A percentile compares a stretch with the other conserved stretches of the same genome.
These are phyloP conservation scores for Leucopsar rothschildi DNA, from an alignment of 2,113 vertebrate species.

Conservation along the genomic window DNA sequence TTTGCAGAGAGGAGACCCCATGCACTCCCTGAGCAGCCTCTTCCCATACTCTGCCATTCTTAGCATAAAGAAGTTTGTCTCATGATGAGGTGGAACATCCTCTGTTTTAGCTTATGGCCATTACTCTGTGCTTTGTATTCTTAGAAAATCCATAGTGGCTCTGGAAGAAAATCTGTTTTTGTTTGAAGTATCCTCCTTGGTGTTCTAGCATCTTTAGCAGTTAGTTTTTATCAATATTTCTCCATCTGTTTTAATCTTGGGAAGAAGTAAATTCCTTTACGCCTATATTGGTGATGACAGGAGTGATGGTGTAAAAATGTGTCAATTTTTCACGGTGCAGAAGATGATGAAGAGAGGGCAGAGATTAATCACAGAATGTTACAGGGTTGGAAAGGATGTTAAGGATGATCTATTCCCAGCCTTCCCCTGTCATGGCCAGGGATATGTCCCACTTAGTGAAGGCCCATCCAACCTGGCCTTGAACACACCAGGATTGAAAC, in stretches of 20 bases:
- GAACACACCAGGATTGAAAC: no score
- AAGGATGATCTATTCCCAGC: background rate
- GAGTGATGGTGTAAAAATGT: background rate
- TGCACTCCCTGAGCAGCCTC: background rate
- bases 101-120: background rate
- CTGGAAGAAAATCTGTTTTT: background rate
- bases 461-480: background rate
- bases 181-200: background rate
- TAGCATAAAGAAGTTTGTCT: background rate
- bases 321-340: background rate
- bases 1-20: background rate
- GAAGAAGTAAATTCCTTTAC: background rate
- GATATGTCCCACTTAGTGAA: background rate
- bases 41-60: background rate
- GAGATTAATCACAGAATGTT: background rate
- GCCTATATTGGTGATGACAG: fast-evolving
- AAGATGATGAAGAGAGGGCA: no score
- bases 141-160: background rate
- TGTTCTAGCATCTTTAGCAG: background rate
- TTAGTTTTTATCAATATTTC: background rate
- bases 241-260: background rate
- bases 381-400: background rate
- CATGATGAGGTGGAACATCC: background rate
- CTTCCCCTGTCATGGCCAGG: background rate
- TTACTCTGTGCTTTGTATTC: background rate